Evolutionary conservation across 2,888 invertebrate genomes (phyloP).

Genomic region (Orchesellides sinensis): DNA sequence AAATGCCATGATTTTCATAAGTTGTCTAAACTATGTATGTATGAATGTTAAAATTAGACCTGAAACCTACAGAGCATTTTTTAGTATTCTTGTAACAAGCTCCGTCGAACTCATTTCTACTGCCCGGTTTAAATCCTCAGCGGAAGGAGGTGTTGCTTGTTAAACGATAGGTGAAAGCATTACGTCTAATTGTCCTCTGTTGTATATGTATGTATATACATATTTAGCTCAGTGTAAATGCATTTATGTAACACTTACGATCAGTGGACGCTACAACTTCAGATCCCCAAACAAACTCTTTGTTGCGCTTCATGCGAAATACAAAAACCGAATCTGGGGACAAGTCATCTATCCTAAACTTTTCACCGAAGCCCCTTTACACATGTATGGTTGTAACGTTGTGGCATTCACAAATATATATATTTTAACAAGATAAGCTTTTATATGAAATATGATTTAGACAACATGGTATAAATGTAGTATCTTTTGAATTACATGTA

Average conservation of each 20-base stretch:
- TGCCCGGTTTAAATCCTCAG: constrained; percentile 69
- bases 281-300: constrained; percentile 67
- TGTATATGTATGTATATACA: too few species aligned
- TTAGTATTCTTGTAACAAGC: constrained; percentile 67
- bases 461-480: background rate
- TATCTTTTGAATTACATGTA: constrained; percentile 57
- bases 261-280: constrained; percentile 66
- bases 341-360: constrained; percentile 57
- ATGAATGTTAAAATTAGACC: background rate
- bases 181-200: too few species aligned
- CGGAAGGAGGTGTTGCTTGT: constrained; percentile 61
- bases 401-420: too few species aligned
- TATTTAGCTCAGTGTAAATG: too few species aligned
- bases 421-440: background rate
- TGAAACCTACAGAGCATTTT: constrained; percentile 50
- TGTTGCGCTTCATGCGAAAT: constrained; percentile 65
- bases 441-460: background rate
- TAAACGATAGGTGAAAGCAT: background rate
- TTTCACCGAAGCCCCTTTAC: constrained; percentile 56
- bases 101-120: constrained; percentile 68
- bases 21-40: background rate
- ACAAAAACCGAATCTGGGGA: constrained; percentile 60
- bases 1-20: background rate
- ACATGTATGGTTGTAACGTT: background rate
- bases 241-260: constrained; percentile 24